Percentiles rank a stretch among this genome's conserved stretches.
Conservation (phyloP, 2,888 invertebrate species). For the Tipula helvola region DNA sequence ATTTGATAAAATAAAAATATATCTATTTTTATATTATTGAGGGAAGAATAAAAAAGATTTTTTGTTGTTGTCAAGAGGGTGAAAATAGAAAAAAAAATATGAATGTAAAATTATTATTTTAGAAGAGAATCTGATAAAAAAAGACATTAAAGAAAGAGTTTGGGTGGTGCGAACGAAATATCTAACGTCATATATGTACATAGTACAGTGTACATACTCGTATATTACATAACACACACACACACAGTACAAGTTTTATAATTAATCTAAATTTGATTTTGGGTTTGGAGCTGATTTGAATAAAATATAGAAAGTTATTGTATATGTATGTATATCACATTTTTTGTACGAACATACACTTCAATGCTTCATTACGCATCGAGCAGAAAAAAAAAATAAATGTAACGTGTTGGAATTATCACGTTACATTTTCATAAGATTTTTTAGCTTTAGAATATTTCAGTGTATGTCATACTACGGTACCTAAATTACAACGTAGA, state of each 20-base stretch:
- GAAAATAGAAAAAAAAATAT: neutral
- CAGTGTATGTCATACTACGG: neutral
- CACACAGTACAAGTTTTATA: neutral
- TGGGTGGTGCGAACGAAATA: neutral
- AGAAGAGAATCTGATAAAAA: neutral
- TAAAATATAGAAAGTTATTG: neutral
- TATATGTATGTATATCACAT: too few relatives aligned
- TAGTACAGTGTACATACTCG: neutral
- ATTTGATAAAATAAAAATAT: neutral
- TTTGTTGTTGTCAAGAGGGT: neutral
- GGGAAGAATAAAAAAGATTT: neutral
- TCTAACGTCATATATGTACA: too few relatives aligned
- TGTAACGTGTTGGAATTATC: neutral
- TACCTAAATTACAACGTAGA: neutral
- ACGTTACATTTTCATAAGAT: neutral
- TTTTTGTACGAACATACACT: neutral
- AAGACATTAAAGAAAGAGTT: neutral
- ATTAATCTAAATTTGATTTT: slow-evolving; percentile 4
- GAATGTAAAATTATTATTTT: neutral
- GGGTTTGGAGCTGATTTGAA: neutral
- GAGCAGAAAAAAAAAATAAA: neutral
- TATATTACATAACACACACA: neutral
- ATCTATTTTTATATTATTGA: neutral
- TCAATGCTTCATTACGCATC: neutral
- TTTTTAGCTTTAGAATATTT: neutral